phyloP scores from a whole-genome alignment of 2,888 invertebrate genomes.

The Stenolophus ochropezus region DNA sequence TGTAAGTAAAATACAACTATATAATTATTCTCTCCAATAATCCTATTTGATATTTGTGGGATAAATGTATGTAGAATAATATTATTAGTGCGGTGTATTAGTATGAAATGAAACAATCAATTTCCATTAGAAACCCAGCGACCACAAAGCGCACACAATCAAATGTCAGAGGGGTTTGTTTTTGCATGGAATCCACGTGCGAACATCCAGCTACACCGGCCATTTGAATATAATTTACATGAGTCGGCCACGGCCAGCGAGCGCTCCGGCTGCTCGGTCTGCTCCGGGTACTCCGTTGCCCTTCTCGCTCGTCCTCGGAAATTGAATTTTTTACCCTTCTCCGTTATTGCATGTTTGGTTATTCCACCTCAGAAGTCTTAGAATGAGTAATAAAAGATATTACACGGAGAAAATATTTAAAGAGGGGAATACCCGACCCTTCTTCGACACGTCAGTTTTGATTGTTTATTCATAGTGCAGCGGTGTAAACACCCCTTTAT shows the following conservation, averaged over 20 bases:
- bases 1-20: too few species aligned
- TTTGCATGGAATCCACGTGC: constrained; percentile 8
- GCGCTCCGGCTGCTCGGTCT: too few species aligned
- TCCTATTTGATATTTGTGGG: too few species aligned
- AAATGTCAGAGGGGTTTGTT: neutral
- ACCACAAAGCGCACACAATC: neutral
- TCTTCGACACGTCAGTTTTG: neutral
- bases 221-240: constrained; percentile 56
- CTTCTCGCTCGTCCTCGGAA: constrained; percentile 32
- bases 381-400: constrained; percentile 49
- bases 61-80: too few species aligned
- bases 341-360: constrained; percentile 47
- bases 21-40: too few species aligned
- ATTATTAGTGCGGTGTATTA: neutral
- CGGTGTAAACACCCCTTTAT: neutral
- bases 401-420: constrained; percentile 34
- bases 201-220: constrained; percentile 35
- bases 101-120: neutral
- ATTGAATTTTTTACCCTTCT: constrained; percentile 56
- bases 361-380: constrained; percentile 47
- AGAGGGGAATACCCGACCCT: neutral
- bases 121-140: neutral
- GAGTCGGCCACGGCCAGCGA: neutral
- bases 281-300: neutral
- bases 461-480: constrained; percentile 30